phyloP scores from a whole-genome alignment of 2,113 vertebrate genomes.

The Dasyprocta punctata region DNA sequence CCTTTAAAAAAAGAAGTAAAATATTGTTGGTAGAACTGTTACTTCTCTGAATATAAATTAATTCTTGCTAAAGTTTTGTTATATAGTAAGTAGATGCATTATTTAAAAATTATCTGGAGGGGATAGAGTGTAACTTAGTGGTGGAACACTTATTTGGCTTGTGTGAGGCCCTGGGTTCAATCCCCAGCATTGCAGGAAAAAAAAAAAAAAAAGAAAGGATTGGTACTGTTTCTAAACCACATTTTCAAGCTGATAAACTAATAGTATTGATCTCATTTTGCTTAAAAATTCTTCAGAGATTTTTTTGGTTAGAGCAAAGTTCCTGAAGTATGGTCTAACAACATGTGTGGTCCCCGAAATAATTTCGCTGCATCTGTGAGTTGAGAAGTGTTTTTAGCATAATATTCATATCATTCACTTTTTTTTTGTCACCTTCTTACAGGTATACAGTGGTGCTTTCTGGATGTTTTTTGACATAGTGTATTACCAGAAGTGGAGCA shows the following conservation, averaged over 20 bases:
- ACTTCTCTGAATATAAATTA: conserved; percentile 40
- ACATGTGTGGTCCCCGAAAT: background rate
- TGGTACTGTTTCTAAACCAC: conserved; percentile 1
- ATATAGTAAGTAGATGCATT: background rate
- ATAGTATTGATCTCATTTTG: background rate
- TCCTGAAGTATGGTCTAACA: background rate
- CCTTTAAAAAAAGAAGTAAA: background rate
- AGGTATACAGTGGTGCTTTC: background rate
- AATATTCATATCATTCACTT: background rate
- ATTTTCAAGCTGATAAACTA: background rate
- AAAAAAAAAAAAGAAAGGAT: background rate
- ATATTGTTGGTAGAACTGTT: background rate
- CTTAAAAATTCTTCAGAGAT: background rate
- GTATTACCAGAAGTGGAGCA: background rate
- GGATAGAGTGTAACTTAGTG: background rate
- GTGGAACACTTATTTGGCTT: background rate
- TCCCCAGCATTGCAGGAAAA: background rate
- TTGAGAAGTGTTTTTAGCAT: background rate
- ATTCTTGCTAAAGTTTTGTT: background rate
- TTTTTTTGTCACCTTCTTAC: background rate
- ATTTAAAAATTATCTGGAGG: conserved; percentile 16
- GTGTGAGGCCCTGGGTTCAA: background rate
- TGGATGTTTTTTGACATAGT: background rate
- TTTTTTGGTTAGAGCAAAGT: background rate
- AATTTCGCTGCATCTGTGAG: background rate